Evolutionary conservation across 1,140 invertebrate genomes (phyloP), one percentile per base, ranked within the genome.

Genomic region (Drosophila takahashii): DNA sequence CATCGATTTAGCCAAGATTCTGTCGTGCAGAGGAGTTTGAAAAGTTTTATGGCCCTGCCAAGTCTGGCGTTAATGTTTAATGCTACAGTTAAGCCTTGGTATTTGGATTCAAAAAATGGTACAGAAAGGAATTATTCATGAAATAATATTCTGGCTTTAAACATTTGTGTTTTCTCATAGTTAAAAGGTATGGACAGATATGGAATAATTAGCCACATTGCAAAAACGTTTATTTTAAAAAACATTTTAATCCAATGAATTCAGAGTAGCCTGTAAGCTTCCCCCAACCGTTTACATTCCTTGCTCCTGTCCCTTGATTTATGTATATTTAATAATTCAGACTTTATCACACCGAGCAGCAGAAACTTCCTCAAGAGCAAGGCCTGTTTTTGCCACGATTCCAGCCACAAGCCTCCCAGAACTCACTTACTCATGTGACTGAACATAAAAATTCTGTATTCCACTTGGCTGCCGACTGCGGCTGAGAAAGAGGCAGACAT

Each of bases 311-410:
- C 58, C 42, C 47, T 67, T 86, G 83, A 86, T 86, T 86, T 87
- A 87, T 86, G 83, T 81, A 64, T 79, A 81, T 81, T 87, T 86
- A 86, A 86, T 87, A 86, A 81, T 87, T 86, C 83, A 87, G 83
- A 61, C 48, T 81, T 86, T 86, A 87, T 87, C 81, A 69, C 78
- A 66, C 48, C 52, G 58, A 59, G 47, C 77, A 78, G 75, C 47
- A 59, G 77, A 78, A 45, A 69, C 36, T 53, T 59, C 34, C 32
- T 41, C 15, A 22, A 47, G 34, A 51, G 15, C 4, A 4, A 9
- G 36, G 36, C 10, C 44, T 42, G 58, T 26, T 37, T 27, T 16
- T 26, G 58, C 44, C 58, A 50, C 45, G 18, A 41, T 18, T 51
- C 8, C 48, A 32, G 39, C 69, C 67, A 74, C 57, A 47, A 37